Evolutionary conservation across 2,113 vertebrate species (phyloP).

Genomic region (Caranx ignobilis): DNA sequence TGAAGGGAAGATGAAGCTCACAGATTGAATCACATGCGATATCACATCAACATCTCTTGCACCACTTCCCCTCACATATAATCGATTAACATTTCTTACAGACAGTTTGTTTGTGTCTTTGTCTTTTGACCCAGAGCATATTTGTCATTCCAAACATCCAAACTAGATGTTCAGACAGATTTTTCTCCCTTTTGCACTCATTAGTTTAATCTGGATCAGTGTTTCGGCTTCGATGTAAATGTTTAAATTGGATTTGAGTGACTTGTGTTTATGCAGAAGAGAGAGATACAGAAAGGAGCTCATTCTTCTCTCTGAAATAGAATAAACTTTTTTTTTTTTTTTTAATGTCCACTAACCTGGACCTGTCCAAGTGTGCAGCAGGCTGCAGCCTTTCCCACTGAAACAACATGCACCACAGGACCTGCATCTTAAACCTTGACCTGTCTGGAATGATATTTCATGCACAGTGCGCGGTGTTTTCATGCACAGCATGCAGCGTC

Average conservation of each 20-base stretch:
- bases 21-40: too few relatives aligned
- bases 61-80: neutral
- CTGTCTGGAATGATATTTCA: neutral
- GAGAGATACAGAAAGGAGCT: too few relatives aligned
- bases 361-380: neutral
- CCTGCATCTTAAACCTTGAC: too few relatives aligned
- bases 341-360: too few relatives aligned
- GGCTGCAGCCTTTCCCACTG: neutral
- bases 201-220: neutral
- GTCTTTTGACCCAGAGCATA: neutral
- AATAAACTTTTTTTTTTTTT: too few relatives aligned
- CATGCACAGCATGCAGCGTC: conserved; percentile 8
- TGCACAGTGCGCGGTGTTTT: conserved; percentile 16
- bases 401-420: neutral
- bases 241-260: neutral
- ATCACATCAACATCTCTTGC: neutral
- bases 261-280: too few relatives aligned
- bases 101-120: too few relatives aligned
- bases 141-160: neutral
- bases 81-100: neutral
- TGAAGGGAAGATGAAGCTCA: too few relatives aligned
- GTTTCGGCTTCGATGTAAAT: neutral
- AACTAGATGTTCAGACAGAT: neutral
- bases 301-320: too few relatives aligned
- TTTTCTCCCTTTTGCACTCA: neutral